Evolutionary conservation across 1,140 invertebrate species (phyloP).

Genomic region (Drosophila kohkoa): DNA sequence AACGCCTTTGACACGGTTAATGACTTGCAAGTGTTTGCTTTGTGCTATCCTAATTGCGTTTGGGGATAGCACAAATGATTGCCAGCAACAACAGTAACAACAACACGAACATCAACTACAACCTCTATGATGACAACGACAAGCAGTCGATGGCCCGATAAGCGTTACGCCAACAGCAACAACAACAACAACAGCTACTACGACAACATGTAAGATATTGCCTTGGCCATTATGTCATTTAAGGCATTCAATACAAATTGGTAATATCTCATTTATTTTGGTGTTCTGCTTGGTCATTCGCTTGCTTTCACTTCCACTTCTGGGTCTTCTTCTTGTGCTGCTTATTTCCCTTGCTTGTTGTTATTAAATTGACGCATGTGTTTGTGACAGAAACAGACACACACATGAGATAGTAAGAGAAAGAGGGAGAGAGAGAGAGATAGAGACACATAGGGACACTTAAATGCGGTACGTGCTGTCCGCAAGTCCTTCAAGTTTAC

Average conservation of each 20-base stretch:
- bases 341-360: constrained; percentile 41
- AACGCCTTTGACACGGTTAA: constrained; percentile 71
- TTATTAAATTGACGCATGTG: constrained; percentile 66
- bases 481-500: constrained; percentile 43
- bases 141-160: constrained; percentile 31
- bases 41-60: constrained; percentile 68
- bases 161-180: constrained; percentile 23
- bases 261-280: constrained; percentile 81
- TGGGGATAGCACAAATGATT: constrained; percentile 39
- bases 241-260: constrained; percentile 80
- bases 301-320: constrained; percentile 8
- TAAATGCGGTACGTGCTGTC: constrained; percentile 49
- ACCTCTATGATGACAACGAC: not conserved
- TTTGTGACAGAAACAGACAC: constrained; percentile 45
- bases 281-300: constrained; percentile 43
- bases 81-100: constrained; percentile 16
- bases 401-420: not conserved
- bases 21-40: constrained; percentile 74
- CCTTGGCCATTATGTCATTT: constrained; percentile 69
- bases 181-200: not conserved
- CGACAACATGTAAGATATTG: constrained; percentile 50
- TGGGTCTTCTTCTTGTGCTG: constrained; percentile 5
- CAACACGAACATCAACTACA: not conserved
- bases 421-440: not conserved
- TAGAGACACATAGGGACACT: constrained; percentile 20